phyloP scores from a whole-genome alignment of 2,113 vertebrate genomes.

The Zapus hudsonius region DNA sequence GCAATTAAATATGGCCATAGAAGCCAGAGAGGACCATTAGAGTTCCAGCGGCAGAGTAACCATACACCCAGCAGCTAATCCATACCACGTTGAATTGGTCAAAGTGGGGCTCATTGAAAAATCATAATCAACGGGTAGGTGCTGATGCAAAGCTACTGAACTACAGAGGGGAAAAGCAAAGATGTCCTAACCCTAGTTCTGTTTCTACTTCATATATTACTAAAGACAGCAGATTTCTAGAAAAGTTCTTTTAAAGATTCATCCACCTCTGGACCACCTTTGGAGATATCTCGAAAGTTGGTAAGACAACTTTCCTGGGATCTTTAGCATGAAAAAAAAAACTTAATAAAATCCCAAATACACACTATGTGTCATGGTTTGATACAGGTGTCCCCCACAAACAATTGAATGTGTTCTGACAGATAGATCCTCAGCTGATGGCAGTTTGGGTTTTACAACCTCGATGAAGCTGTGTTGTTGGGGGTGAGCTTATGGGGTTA shows the following conservation, averaged over 20 bases:
- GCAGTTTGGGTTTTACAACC: too few relatives aligned
- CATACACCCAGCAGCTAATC: slow-evolving; percentile 37
- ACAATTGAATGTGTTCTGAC: too few relatives aligned
- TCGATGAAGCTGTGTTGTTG: too few relatives aligned
- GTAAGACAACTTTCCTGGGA: background rate
- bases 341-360: background rate
- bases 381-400: too few relatives aligned
- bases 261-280: background rate
- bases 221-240: slow-evolving; percentile 29
- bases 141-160: background rate
- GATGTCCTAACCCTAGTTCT: background rate
- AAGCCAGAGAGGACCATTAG: slow-evolving; percentile 29
- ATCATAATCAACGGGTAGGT: slow-evolving; percentile 41
- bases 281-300: slow-evolving; percentile 33
- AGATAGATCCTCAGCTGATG: too few relatives aligned
- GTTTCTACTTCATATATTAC: slow-evolving; percentile 25
- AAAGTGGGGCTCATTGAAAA: slow-evolving; percentile 42
- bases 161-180: background rate
- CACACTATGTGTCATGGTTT: too few relatives aligned
- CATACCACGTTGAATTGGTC: slow-evolving; percentile 15
- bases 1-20: slow-evolving; percentile 36
- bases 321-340: background rate
- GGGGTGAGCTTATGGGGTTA: too few relatives aligned
- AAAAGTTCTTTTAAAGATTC: slow-evolving; percentile 32
- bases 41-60: slow-evolving; percentile 12